A percentile compares a stretch with the other conserved stretches of the same genome.
Evolutionary conservation across 2,888 invertebrate species (phyloP).

Genomic region (Trichogramma evanescens): DNA sequence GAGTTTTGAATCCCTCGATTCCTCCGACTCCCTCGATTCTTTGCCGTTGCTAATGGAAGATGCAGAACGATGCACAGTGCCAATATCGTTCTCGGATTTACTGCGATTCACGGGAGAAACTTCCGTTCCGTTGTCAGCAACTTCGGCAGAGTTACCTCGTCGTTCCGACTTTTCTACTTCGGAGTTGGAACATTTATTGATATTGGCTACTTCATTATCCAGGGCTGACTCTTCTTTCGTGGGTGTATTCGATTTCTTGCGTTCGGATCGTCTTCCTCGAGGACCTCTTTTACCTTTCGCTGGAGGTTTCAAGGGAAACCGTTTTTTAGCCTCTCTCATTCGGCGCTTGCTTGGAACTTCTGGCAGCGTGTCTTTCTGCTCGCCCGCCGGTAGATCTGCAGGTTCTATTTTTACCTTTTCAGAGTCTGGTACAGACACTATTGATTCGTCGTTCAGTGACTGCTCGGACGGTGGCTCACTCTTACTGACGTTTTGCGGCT

Average conservation of each 20-base stretch:
- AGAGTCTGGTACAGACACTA: too few species aligned
- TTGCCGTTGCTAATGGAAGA: too few species aligned
- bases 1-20: too few species aligned
- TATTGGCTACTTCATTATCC: conserved; percentile 44
- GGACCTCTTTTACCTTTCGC: conserved; percentile 14
- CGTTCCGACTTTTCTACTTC: too few species aligned
- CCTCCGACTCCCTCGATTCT: too few species aligned
- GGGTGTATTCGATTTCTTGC: conserved; percentile 34
- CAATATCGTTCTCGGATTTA: conserved; percentile 42
- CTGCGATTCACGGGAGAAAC: conserved; percentile 29
- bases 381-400: not conserved
- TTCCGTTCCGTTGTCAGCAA: conserved; percentile 14
- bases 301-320: not conserved
- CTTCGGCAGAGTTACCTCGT: not conserved
- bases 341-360: conserved; percentile 31
- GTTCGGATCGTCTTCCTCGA: conserved; percentile 20
- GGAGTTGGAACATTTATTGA: conserved; percentile 31
- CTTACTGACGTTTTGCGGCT: too few species aligned
- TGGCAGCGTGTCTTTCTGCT: not conserved
- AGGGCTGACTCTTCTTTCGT: conserved; percentile 41
- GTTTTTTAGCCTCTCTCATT: conserved; percentile 36
- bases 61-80: conserved; percentile 10
- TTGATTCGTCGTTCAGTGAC: too few species aligned
- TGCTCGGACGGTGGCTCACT: too few species aligned
- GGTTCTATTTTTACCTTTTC: too few species aligned